Base-by-base conservation (phyloP, 2,113 vertebrate species). In the Tor tambroides region DNA sequence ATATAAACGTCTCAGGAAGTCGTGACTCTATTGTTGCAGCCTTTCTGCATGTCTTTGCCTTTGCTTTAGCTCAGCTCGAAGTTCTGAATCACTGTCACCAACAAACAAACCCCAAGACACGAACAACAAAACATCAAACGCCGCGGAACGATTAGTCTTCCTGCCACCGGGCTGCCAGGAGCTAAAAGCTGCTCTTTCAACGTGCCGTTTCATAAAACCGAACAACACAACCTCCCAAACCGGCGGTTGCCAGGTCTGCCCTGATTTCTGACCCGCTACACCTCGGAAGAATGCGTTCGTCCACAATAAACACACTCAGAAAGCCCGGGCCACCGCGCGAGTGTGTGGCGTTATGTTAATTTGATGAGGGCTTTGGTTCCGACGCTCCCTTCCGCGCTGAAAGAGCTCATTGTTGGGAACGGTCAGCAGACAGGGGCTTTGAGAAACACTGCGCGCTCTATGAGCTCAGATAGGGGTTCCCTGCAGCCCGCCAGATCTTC, bases 261-360 rank as follows among this genome's bases (percentile, higher is more conserved):
- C 89, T 92, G 94, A 92, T 93, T 94, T 94, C 91, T 95, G 93
- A 95, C 94, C 93, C 85, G 91, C 88, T 90, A 90, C 84, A 89
- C 88, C 38, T 84, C 89, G 80, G 92, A 92, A 92, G 91, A 91
- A 94, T 93, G 85, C 90, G 69, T 92, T 94, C 93, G 91, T 91
- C 81, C 75, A 67, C 1, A 80, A 49, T 69, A 51, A 65, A 65
- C 35, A 28, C 56, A 28, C 35, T 28, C 19, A 63, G 51, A 28
- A 38, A 46, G 87, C 91, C 89, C 80, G 87, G 90, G 87, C 17
- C 46, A 23, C 7, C 35, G 69, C 19, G 85, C 92, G 89, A 87
- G 88, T 88, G 86, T 69, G 91, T 43, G 92, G 90, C 91, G 92
- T 85, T 90, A 92, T 92, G 93, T 93, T 94, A 93, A 93, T 94